Evolutionary conservation across 2,797 vertebrate genomes (phyloP).

Genomic region (Spinus pinus): DNA sequence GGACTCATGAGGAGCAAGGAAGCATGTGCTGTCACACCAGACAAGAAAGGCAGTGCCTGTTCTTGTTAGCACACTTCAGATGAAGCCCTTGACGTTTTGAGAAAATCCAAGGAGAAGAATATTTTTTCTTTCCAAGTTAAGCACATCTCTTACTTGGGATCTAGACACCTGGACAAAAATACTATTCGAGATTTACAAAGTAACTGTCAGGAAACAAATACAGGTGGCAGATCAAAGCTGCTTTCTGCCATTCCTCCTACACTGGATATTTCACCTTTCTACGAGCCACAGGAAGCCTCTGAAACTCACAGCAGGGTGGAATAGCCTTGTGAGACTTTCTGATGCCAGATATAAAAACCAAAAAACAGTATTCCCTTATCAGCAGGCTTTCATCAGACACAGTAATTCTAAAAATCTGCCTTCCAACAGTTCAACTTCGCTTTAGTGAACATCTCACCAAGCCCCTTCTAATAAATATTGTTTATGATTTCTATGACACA

Average conservation of each 20-base stretch:
- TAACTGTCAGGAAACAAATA: background rate
- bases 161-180: background rate
- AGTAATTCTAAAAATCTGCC: background rate
- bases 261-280: background rate
- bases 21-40: rapidly evolving
- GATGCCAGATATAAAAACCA: background rate
- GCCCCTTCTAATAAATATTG: background rate
- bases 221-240: background rate
- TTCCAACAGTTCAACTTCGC: background rate
- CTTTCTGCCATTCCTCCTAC: background rate
- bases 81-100: background rate
- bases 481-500: conserved; percentile 12
- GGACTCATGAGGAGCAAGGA: rapidly evolving
- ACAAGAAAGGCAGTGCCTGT: background rate
- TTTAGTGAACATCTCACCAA: background rate
- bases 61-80: rapidly evolving
- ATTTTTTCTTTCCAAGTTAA: background rate
- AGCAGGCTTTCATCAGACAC: background rate
- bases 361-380: background rate
- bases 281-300: background rate
- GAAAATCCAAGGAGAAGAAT: background rate
- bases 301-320: background rate
- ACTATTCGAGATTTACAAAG: background rate
- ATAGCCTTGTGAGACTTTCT: background rate
- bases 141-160: rapidly evolving